Conservation (phyloP, 1,140 invertebrate genomes). For the Camponotus vicinus region DNA sequence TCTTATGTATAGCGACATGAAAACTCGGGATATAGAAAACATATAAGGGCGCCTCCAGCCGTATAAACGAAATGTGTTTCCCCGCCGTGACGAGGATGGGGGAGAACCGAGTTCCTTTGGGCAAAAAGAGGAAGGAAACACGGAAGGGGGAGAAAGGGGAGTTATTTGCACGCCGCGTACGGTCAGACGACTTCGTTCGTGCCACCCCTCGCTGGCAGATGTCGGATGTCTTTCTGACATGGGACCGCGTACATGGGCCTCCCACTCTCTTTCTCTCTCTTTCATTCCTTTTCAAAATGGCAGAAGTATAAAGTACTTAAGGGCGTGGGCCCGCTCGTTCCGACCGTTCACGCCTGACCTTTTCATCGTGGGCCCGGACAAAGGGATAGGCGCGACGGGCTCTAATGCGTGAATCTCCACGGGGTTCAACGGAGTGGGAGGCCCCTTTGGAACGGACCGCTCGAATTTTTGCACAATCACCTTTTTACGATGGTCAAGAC, state of each 20-base stretch:
- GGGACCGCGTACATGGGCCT: slow-evolving; percentile 56
- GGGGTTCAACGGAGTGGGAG: neutral
- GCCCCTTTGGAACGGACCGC: neutral
- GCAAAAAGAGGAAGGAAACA: neutral
- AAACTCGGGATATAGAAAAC: slow-evolving; percentile 73
- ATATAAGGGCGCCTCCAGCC: slow-evolving; percentile 75
- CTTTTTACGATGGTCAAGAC: neutral
- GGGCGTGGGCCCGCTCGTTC: slow-evolving; percentile 32
- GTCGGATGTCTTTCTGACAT: slow-evolving; percentile 68
- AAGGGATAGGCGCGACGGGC: slow-evolving; percentile 17
- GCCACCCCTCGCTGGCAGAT: slow-evolving; percentile 70
- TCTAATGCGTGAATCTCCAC: neutral
- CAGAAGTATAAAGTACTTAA: slow-evolving; percentile 66
- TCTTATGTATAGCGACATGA: slow-evolving; percentile 43
- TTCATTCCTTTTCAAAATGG: slow-evolving; percentile 67
- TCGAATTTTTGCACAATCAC: slow-evolving; percentile 11
- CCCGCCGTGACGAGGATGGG: slow-evolving; percentile 68
- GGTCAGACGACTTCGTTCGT: slow-evolving; percentile 65
- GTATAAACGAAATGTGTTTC: slow-evolving; percentile 71
- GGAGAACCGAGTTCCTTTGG: neutral
- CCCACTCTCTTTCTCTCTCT: slow-evolving; percentile 48
- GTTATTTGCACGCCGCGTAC: slow-evolving; percentile 63
- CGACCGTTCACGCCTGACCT: slow-evolving; percentile 46
- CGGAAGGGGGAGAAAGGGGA: slow-evolving; percentile 24
- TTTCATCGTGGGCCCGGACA: slow-evolving; percentile 15